phyloP scores from a whole-genome alignment of 2,797 vertebrate species.

The Sebastes cheni region DNA sequence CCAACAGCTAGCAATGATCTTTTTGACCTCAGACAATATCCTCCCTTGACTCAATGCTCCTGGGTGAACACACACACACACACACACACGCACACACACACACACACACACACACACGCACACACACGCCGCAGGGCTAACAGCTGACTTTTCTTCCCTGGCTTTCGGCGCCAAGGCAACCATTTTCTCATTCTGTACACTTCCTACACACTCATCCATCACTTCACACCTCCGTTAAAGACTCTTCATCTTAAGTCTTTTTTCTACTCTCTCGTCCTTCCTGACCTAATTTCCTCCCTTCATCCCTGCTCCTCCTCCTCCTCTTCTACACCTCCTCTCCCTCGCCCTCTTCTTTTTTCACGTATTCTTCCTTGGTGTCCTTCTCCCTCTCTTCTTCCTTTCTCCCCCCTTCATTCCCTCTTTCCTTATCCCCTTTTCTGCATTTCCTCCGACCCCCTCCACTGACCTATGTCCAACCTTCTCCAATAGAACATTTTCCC shows the following conservation, averaged over 20 bases:
- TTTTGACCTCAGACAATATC: constrained; percentile 57
- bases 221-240: constrained; percentile 41
- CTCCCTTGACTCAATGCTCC: constrained; percentile 34
- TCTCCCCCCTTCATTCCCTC: neutral
- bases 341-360: neutral
- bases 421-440: neutral
- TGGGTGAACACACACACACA: constrained; percentile 11
- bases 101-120: constrained; percentile 9
- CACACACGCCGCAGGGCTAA: neutral
- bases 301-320: neutral
- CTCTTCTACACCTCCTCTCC: neutral
- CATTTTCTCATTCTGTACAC: constrained; percentile 56
- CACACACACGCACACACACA: neutral
- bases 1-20: constrained; percentile 38
- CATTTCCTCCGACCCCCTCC: neutral
- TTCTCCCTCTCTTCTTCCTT: neutral
- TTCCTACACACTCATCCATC: constrained; percentile 66
- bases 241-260: constrained; percentile 40
- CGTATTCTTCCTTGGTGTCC: neutral
- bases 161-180: constrained; percentile 35
- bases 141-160: constrained; percentile 45
- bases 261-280: constrained; percentile 13
- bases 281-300: constrained; percentile 32
- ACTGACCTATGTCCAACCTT: neutral
- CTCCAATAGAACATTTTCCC: neutral